Base-by-base conservation (phyloP, 2,113 vertebrate genomes). In the Istiophorus platypterus region DNA sequence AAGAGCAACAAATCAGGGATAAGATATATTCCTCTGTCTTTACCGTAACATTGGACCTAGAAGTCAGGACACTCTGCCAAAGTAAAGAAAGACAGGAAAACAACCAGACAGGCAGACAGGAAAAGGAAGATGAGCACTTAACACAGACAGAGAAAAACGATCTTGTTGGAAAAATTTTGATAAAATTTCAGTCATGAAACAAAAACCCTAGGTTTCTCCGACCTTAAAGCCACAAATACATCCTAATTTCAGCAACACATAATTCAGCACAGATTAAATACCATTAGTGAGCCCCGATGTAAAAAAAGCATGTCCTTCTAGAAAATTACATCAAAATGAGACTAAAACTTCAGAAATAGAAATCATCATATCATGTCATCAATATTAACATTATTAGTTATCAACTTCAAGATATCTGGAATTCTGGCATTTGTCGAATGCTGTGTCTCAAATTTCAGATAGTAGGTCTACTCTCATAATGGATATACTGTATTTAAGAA, bases 61-160 rank as follows among this genome's bases (percentile, higher is more conserved):
- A 47, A 62, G 56, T 73, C 57, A 63, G 63, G 37, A 68, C 5
- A 6, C 22, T 59, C 68, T 52, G 59, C 58, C 70, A 56, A 79
- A 63, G 41, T 26, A 59, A 70, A 71, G 66, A 71, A 18, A 13
- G 58, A 45, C 69, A 68, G 47, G 69, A 69, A 59, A 72, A 77
- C 27, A 64, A 20, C 15, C 52, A 62, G 63, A 63, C 67, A 64
- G n/a, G 47, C 57, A 74, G 63, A 72, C 59, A 75, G 79, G 34
- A 69, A 54, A 56, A 47, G 73, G 63, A 39, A 51, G 59, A 58
- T 18, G 64, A 42, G 29, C 5, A 8, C 20, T 14, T 70, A 57
- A 45, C 54, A 47, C 49, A 64, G 4, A 76, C 24, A 42, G 37
- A 61, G 10, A 41, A 52, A 1, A 65, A 9, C 18, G 5, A 65